phyloP scores from a whole-genome alignment of 2,797 vertebrate species.

The Nothura maculosa region DNA sequence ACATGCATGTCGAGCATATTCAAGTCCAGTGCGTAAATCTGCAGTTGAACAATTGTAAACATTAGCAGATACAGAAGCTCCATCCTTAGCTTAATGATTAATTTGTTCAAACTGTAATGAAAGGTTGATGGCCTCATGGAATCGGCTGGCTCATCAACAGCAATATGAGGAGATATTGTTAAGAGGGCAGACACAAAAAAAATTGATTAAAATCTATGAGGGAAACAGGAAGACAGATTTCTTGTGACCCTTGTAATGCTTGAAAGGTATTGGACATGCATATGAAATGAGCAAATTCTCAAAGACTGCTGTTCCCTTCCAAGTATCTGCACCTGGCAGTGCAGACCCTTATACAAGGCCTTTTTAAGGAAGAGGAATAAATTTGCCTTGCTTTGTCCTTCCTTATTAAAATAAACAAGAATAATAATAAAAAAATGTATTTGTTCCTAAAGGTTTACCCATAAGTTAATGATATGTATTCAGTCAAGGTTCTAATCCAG shows the following conservation, averaged over 20 bases:
- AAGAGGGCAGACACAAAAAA: neutral
- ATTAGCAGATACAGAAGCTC: neutral
- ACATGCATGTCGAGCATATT: neutral
- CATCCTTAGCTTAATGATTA: conserved; percentile 5
- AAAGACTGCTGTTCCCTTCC: neutral
- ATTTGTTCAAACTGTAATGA: neutral
- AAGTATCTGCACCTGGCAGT: neutral
- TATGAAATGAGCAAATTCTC: neutral
- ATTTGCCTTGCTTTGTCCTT: neutral
- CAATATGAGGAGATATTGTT: neutral
- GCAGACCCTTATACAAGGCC: neutral
- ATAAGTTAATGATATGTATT: neutral
- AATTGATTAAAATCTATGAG: neutral
- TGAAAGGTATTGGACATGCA: neutral
- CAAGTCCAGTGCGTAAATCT: neutral
- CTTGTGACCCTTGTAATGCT: neutral
- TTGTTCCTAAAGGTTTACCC: neutral
- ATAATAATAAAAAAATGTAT: neutral
- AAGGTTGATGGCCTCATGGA: neutral
- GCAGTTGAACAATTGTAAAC: neutral
- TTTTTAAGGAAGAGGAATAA: neutral
- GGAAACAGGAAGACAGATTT: neutral
- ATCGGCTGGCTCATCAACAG: accelerated
- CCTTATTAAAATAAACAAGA: neutral
- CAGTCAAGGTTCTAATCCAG: neutral